Evolutionary conservation across 2,888 invertebrate species (phyloP).

Genomic region (Scaptomyza cyrtandrae): DNA sequence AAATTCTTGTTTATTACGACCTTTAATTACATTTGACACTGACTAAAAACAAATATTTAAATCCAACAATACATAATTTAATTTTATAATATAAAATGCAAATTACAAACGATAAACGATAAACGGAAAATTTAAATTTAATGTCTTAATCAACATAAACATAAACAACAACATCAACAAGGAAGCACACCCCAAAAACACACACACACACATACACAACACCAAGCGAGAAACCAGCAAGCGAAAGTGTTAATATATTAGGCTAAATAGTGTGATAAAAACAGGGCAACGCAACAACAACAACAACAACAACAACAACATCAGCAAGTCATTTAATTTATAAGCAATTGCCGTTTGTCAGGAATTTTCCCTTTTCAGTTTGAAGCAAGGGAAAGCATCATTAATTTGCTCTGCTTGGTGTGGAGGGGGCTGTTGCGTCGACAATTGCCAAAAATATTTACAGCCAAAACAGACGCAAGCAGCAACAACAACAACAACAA

Average conservation of each 20-base stretch:
- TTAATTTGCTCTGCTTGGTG: conserved; percentile 66
- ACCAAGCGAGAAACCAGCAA: conserved; percentile 32
- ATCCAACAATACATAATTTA: background rate
- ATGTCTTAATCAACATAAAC: conserved; percentile 53
- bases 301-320: conserved; percentile 47
- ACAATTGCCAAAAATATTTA: conserved; percentile 80
- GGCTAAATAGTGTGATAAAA: conserved; percentile 74
- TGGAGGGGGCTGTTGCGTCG: conserved; percentile 33
- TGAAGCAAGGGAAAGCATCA: conserved; percentile 66
- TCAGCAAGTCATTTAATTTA: conserved; percentile 69
- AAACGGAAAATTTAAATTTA: conserved; percentile 50
- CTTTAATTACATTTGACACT: conserved; percentile 19
- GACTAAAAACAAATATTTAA: background rate
- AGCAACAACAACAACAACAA: conserved; percentile 34
- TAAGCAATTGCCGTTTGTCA: conserved; percentile 70
- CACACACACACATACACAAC: background rate
- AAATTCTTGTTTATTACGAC: background rate
- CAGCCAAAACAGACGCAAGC: conserved; percentile 73
- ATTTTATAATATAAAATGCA: conserved; percentile 25
- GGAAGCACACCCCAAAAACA: background rate
- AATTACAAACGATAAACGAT: conserved; percentile 24
- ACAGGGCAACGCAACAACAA: conserved; percentile 43
- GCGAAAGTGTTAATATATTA: conserved; percentile 73
- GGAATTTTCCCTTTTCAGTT: conserved; percentile 58
- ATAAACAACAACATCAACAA: background rate